Evolutionary conservation across 2,113 vertebrate species (phyloP).

Genomic region (Chionis minor): DNA sequence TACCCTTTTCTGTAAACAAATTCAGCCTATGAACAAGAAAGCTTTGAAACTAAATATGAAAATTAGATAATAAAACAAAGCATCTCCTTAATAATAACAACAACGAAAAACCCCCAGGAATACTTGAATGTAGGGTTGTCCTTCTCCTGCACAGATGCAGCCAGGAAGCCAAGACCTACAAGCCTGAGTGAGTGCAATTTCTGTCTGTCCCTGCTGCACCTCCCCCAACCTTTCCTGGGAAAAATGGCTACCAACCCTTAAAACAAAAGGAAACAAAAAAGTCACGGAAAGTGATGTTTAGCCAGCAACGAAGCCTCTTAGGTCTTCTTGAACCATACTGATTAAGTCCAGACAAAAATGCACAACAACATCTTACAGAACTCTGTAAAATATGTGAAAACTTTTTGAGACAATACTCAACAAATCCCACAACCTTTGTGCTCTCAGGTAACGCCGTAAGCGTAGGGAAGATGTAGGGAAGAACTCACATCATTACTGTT

Average conservation of each 20-base stretch:
- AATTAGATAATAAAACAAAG: neutral
- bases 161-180: neutral
- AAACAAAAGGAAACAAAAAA: neutral
- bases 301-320: neutral
- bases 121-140: neutral
- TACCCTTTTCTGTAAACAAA: neutral
- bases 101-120: neutral
- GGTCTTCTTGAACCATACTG: neutral
- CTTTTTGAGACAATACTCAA: neutral
- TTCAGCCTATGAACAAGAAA: neutral
- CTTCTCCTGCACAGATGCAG: neutral
- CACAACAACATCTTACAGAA: neutral
- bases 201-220: neutral
- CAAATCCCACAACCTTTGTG: neutral
- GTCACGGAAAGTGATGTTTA: neutral
- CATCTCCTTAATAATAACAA: neutral
- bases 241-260: neutral
- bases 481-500: neutral
- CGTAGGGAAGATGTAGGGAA: neutral
- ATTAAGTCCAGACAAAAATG: neutral
- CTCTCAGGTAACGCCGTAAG: neutral
- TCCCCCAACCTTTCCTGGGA: neutral
- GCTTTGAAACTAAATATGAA: neutral
- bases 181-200: neutral
- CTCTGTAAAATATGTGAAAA: accelerated